Percentiles rank a stretch among this genome's conserved stretches.
Evolutionary conservation across 2,113 vertebrate species (phyloP).

Genomic region (Grallaria varia): DNA sequence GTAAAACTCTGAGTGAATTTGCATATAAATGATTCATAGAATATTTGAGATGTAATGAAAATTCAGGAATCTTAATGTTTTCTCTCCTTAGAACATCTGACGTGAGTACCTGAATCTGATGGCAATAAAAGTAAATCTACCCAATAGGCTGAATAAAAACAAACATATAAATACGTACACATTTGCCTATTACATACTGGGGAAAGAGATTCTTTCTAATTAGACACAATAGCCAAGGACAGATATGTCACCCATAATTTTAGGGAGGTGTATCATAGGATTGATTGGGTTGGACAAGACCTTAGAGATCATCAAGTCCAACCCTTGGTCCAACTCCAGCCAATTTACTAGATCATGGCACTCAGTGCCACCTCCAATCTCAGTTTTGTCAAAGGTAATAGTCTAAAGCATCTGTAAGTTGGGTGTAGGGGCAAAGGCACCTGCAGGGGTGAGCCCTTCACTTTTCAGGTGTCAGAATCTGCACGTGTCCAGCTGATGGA

Average conservation of each 20-base stretch:
- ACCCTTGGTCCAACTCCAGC: too few relatives aligned
- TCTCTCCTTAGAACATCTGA: not conserved
- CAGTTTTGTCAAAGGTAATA: not conserved
- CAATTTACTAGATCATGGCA: too few relatives aligned
- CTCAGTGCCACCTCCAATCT: too few relatives aligned
- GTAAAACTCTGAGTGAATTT: not conserved
- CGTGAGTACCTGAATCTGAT: not conserved
- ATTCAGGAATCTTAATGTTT: not conserved
- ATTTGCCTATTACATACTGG: not conserved
- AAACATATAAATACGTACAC: not conserved
- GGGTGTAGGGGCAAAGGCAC: not conserved
- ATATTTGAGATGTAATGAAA: not conserved
- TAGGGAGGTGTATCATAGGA: not conserved
- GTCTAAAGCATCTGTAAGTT: not conserved
- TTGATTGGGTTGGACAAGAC: too few relatives aligned
- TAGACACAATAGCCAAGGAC: not conserved
- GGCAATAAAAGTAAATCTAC: not conserved
- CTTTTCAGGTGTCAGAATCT: not conserved
- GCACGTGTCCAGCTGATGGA: fast-evolving
- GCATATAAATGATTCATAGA: not conserved
- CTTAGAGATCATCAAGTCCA: too few relatives aligned
- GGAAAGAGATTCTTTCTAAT: not conserved
- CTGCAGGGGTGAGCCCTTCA: not conserved
- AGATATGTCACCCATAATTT: not conserved
- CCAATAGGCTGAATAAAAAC: not conserved